Percentiles rank a stretch among this genome's conserved stretches.
Evolutionary conservation across 2,113 vertebrate species (phyloP).

Genomic region (Tetrax tetrax): DNA sequence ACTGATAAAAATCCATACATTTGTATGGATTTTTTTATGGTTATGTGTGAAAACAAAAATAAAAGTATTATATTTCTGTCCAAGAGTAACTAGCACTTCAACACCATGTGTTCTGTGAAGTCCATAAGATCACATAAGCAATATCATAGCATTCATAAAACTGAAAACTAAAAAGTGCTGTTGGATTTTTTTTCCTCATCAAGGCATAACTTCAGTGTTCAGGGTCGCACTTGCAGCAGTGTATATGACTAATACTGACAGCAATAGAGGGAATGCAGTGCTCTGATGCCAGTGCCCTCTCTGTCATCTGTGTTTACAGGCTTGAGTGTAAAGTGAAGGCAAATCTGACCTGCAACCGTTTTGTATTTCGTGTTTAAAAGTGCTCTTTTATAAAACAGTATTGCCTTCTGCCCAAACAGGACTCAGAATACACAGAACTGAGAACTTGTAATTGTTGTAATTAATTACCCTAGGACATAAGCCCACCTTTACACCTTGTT

Average conservation of each 20-base stretch:
- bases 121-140: background rate
- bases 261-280: background rate
- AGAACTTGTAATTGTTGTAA: background rate
- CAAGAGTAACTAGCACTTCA: background rate
- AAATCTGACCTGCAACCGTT: background rate
- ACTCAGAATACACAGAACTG: background rate
- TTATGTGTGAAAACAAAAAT: background rate
- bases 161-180: background rate
- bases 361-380: background rate
- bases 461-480: background rate
- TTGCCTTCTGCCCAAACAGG: background rate
- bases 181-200: background rate
- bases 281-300: conserved; percentile 14
- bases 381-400: background rate
- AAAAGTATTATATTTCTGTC: background rate
- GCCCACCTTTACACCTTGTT: background rate
- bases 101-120: background rate
- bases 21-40: background rate
- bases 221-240: background rate
- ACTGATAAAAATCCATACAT: background rate
- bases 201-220: background rate
- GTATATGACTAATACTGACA: background rate
- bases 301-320: background rate
- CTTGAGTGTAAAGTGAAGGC: background rate
- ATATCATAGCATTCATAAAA: background rate